phyloP scores from a whole-genome alignment of 2,797 vertebrate species.

The Corythornis leucogaster region DNA sequence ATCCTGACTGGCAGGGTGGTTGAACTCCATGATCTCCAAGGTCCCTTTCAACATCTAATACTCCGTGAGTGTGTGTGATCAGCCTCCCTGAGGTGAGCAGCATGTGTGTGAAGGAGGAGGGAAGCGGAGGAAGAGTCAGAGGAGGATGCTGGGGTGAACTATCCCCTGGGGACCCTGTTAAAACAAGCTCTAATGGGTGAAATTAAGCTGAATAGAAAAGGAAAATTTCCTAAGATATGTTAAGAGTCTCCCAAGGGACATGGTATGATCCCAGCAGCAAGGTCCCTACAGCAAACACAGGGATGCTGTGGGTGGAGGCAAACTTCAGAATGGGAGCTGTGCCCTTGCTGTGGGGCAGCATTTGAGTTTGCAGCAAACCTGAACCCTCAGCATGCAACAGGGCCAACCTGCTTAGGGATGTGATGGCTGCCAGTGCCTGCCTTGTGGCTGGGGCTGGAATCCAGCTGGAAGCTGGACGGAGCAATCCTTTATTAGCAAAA shows the following conservation, averaged over 20 bases:
- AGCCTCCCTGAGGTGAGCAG: background rate
- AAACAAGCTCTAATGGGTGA: conserved; percentile 49
- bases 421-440: background rate
- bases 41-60: too few species aligned
- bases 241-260: background rate
- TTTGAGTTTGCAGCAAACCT: background rate
- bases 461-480: conserved; percentile 46
- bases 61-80: background rate
- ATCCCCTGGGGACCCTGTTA: background rate
- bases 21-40: too few species aligned
- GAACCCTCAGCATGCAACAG: fast-evolving
- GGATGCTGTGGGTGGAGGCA: background rate
- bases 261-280: background rate
- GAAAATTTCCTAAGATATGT: background rate
- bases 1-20: too few species aligned
- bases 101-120: fast-evolving
- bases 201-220: conserved; percentile 18
- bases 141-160: background rate
- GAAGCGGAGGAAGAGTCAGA: background rate
- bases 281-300: background rate
- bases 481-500: conserved; percentile 56
- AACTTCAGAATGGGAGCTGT: background rate
- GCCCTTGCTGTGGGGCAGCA: fast-evolving
- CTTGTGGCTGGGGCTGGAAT: conserved; percentile 32
- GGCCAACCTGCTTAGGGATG: background rate